Base-by-base conservation (phyloP, 2,113 vertebrate species). In the Neotragus moschatus region DNA sequence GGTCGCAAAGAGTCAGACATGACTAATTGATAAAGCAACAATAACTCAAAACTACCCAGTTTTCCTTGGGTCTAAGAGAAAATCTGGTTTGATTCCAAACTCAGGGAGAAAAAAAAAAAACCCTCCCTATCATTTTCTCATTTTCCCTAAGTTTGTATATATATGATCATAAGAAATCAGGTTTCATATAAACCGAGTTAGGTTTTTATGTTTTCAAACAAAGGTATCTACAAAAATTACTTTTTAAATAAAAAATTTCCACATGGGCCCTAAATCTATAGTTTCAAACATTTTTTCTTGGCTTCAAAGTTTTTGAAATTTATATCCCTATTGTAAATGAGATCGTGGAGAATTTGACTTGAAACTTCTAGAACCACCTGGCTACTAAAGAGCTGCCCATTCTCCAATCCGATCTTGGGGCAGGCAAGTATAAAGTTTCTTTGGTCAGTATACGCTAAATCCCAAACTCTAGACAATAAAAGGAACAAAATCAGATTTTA, bases 351-450 rank as follows among this genome's bases (percentile, higher is more conserved):
- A 91, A 16, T 79, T 58, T 47, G 51, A 25, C 33, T 92, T 85
- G 53, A 96, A 94, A 91, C 9, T 96, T 94, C 73, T 92, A 63
- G 58, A 75, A 89, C 36, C 30, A 55, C 56, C 80, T 84, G 61
- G 28, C 33, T 55, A 58, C 21, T n/a, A 43, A 56, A 92, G 80
- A 96, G n/a, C 15, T 73, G 28, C 9, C 47, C n/a, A 90, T 58
- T 12, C 14, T 60, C 81, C 17, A 86, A 1, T 2, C 28, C 25
- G 1, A 70, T 73, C 55, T 86, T 61, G 36, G n/a, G 14, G 12
- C 23, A 73, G 53, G 16, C 55, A 77, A 49, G 5, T 17, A 14
- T 33, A 81, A 66, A 55, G 0, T 2, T 63, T 87, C 86, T 94
- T 88, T 84, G 26, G 25, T 93, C 15, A 25, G 21, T n/a, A 60